phyloP scores from a whole-genome alignment of 2,797 vertebrate genomes.

The Heteromormyrus szaboi region DNA sequence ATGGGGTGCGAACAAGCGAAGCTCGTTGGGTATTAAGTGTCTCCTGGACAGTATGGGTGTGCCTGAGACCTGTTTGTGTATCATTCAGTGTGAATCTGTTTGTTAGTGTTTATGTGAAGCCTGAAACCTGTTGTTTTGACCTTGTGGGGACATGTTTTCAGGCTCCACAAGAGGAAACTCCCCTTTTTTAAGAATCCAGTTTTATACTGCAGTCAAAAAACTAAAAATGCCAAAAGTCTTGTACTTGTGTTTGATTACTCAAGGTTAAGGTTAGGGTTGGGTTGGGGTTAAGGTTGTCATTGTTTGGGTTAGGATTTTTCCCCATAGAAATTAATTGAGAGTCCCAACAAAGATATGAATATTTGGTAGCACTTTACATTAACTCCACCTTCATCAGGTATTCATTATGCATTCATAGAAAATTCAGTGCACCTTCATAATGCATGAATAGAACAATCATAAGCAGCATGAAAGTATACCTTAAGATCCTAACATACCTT shows the following conservation, averaged over 20 bases:
- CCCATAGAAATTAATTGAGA: not conserved
- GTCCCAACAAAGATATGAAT: not conserved
- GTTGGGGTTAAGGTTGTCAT: not conserved
- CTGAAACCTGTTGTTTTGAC: not conserved
- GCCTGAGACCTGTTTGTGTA: not conserved
- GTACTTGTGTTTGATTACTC: not conserved
- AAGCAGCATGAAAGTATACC: not conserved
- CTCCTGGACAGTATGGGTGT: not conserved
- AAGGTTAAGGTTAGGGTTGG: not conserved
- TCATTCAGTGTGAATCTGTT: not conserved
- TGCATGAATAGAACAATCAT: not conserved
- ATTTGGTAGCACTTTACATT: not conserved
- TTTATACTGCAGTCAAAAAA: not conserved
- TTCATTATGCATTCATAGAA: not conserved
- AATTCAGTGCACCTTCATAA: not conserved
- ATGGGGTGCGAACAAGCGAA: not conserved
- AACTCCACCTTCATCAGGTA: not conserved
- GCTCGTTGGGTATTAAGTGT: not conserved
- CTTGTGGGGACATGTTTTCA: not conserved
- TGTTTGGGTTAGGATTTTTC: not conserved
- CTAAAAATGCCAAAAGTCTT: not conserved
- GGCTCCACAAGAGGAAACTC: not conserved
- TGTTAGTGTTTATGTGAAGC: not conserved
- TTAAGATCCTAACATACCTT: not conserved
- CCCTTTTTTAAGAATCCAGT: not conserved